These are phyloP conservation scores for Drosophila mauritiana DNA, from an alignment of 1,140 invertebrate species.

Conservation along the genomic window DNA sequence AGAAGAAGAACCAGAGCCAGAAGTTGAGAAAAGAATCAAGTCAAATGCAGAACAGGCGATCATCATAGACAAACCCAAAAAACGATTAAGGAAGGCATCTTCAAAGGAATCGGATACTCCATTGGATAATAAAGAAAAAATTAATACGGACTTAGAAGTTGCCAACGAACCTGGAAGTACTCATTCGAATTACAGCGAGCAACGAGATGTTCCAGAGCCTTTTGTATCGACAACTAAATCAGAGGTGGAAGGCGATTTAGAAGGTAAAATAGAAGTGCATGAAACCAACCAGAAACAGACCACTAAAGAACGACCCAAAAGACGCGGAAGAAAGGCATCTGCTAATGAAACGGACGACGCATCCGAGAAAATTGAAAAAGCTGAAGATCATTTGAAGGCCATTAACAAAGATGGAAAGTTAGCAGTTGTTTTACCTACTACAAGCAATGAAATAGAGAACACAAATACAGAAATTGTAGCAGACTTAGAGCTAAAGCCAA, in stretches of 20 bases:
- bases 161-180: not conserved
- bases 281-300: not conserved
- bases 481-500: constrained; percentile 19
- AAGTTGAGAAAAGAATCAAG: not conserved
- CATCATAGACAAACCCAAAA: not conserved
- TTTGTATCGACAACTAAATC: too few species aligned
- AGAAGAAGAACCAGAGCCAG: not conserved
- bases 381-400: not conserved
- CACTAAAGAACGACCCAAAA: constrained; percentile 24
- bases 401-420: not conserved
- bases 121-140: not conserved
- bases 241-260: not conserved
- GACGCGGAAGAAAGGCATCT: constrained; percentile 19
- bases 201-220: not conserved
- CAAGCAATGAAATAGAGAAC: not conserved
- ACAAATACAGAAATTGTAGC: not conserved
- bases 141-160: not conserved
- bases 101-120: not conserved
- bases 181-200: not conserved
- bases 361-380: constrained; percentile 4
- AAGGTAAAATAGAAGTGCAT: not conserved
- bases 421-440: not conserved
- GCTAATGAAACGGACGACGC: constrained; percentile 4
- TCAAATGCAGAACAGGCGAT: not conserved
- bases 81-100: not conserved